Evolutionary conservation across 2,797 vertebrate species (phyloP).

Genomic region (Cercopithecus diana): DNA sequence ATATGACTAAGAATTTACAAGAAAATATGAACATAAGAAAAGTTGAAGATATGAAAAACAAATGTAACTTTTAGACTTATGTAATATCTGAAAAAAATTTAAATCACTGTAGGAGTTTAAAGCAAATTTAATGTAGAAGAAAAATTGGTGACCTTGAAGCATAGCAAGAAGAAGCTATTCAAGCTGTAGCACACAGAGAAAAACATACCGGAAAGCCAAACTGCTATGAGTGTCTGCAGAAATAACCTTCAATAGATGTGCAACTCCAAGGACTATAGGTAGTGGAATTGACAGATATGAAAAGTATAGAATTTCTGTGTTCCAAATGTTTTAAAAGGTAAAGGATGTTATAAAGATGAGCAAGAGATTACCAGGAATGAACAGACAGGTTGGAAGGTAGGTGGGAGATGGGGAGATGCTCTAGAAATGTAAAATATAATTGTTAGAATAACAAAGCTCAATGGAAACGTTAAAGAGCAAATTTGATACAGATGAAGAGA

Average conservation of each 20-base stretch:
- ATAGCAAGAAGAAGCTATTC: too few relatives aligned
- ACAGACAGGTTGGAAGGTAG: neutral
- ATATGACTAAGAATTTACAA: too few relatives aligned
- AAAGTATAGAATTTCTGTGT: neutral
- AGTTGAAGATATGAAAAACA: too few relatives aligned
- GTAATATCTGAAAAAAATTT: too few relatives aligned
- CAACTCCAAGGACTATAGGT: neutral
- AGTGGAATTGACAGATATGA: neutral
- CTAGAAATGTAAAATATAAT: neutral
- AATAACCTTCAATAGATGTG: neutral
- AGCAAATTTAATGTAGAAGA: too few relatives aligned
- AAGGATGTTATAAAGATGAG: neutral
- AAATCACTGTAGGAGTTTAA: too few relatives aligned
- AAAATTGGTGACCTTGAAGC: too few relatives aligned
- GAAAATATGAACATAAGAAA: too few relatives aligned
- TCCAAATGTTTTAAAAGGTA: neutral
- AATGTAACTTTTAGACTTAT: too few relatives aligned
- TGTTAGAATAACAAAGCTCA: neutral
- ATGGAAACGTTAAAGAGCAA: neutral
- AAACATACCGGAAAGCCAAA: neutral
- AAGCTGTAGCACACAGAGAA: too few relatives aligned
- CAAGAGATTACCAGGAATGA: neutral
- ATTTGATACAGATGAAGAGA: neutral
- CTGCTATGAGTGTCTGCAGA: neutral
- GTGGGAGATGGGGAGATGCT: neutral